Conservation (phyloP, 2,113 vertebrate genomes). For the Actenoides hombroni region DNA sequence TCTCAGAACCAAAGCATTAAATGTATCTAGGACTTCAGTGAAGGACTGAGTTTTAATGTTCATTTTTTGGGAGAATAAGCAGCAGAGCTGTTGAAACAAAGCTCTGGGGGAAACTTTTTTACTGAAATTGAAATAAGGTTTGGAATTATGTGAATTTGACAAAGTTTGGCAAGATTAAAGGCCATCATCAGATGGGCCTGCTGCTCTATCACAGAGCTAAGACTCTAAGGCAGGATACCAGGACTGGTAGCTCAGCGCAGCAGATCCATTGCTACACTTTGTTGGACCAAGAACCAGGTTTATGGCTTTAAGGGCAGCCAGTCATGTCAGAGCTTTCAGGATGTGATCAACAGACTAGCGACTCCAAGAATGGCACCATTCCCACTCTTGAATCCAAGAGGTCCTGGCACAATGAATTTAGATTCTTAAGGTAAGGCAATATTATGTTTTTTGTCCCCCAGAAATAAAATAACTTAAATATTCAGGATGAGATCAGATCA, state of each 20-base stretch:
- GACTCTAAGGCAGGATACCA: neutral
- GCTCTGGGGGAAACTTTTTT: neutral
- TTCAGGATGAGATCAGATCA: neutral
- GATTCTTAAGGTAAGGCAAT: neutral
- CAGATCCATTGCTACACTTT: neutral
- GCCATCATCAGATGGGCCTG: neutral
- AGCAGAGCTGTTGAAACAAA: neutral
- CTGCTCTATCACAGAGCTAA: neutral
- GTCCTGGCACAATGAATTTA: neutral
- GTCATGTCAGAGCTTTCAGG: neutral
- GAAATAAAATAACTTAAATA: neutral
- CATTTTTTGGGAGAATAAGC: neutral
- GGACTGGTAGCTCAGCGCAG: neutral
- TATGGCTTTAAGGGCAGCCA: neutral
- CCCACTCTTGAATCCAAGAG: neutral
- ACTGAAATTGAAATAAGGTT: neutral
- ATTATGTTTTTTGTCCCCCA: rapidly evolving
- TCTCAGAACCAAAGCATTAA: neutral
- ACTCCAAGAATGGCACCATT: neutral
- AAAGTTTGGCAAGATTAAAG: neutral
- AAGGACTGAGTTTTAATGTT: neutral
- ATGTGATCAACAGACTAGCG: neutral
- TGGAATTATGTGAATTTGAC: neutral
- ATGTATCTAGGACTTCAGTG: neutral
- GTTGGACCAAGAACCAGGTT: neutral